These are phyloP conservation scores for Dasysyrphus albostriatus DNA, from an alignment of 2,888 invertebrate genomes.

Conservation along the genomic window DNA sequence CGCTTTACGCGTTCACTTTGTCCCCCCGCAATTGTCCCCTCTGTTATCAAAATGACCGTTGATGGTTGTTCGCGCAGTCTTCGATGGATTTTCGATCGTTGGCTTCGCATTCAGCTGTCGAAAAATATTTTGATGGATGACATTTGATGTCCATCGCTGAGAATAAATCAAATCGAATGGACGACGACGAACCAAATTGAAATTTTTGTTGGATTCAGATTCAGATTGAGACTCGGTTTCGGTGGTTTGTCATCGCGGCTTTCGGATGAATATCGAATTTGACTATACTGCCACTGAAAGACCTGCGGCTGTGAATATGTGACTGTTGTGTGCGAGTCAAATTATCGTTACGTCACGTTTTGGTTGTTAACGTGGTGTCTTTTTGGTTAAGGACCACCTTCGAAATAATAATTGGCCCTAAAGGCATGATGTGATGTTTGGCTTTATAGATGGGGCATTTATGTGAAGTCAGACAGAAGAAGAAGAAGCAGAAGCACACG, in stretches of 20 bases:
- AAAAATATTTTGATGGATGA: slow-evolving; percentile 77
- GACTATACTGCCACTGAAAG: slow-evolving; percentile 27
- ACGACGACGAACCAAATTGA: slow-evolving; percentile 62
- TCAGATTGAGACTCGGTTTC: slow-evolving; percentile 26
- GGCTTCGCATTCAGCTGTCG: slow-evolving; percentile 73
- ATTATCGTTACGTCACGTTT: slow-evolving; percentile 81
- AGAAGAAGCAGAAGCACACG: slow-evolving; percentile 28
- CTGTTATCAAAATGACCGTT: not conserved
- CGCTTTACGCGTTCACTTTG: not conserved
- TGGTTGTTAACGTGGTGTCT: slow-evolving; percentile 81
- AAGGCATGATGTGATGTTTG: slow-evolving; percentile 6
- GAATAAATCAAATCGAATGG: slow-evolving; percentile 82
- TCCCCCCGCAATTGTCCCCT: not conserved
- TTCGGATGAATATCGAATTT: slow-evolving; percentile 65
- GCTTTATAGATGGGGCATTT: not conserved
- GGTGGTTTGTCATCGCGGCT: slow-evolving; percentile 59
- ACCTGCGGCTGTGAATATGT: not conserved
- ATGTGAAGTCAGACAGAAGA: slow-evolving; percentile 3
- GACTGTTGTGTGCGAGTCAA: slow-evolving; percentile 47
- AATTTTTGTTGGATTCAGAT: slow-evolving; percentile 41
- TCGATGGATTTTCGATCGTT: slow-evolving; percentile 72
- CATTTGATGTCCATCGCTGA: slow-evolving; percentile 81
- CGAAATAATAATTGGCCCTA: slow-evolving; percentile 69
- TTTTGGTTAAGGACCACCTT: slow-evolving; percentile 68
- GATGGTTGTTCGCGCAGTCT: slow-evolving; percentile 22